These are phyloP conservation scores for Drosophila miranda DNA, from an alignment of 1,140 invertebrate genomes.

Conservation along the genomic window DNA sequence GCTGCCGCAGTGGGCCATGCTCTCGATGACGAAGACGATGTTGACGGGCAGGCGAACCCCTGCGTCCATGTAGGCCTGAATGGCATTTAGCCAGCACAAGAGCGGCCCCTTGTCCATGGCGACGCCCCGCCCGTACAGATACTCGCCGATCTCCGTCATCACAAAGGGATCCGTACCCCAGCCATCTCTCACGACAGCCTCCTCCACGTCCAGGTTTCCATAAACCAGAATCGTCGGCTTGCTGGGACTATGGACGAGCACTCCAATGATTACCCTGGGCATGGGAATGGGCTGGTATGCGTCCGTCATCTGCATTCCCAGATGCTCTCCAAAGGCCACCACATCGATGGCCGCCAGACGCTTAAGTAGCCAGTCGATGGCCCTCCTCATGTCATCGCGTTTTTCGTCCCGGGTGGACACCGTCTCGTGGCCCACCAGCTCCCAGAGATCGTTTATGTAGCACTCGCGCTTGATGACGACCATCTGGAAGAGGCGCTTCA, in stretches of 20 bases:
- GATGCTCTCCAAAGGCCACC: constrained; percentile 36
- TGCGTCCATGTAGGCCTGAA: constrained; percentile 92
- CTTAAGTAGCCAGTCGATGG: constrained; percentile 34
- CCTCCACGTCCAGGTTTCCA: constrained; percentile 98
- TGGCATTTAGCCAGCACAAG: constrained; percentile 96
- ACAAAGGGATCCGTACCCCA: constrained; percentile 97
- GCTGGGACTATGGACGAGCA: constrained; percentile 81
- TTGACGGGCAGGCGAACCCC: constrained; percentile 92
- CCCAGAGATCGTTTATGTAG: constrained; percentile 40
- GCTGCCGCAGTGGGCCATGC: constrained; percentile 98
- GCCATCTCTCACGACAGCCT: constrained; percentile 93
- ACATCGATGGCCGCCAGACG: constrained; percentile 24
- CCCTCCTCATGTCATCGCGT: constrained; percentile 12
- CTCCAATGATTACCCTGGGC: constrained; percentile 30
- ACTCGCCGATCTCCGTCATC: constrained; percentile 92
- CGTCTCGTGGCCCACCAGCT: constrained; percentile 23
- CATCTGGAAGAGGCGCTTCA: constrained; percentile 27
- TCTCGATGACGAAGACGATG: constrained; percentile 97
- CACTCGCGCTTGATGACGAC: constrained; percentile 35
- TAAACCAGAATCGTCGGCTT: constrained; percentile 96
- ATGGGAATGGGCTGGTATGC: constrained; percentile 15
- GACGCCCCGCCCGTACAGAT: constrained; percentile 95
- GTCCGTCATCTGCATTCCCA: constrained; percentile 38
- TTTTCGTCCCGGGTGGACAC: constrained; percentile 17
- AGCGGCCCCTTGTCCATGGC: constrained; percentile 97